Percentiles rank a stretch among this genome's conserved stretches.
phyloP scores from a whole-genome alignment of 2,113 vertebrate genomes.

The Sphyrna mokarran region DNA sequence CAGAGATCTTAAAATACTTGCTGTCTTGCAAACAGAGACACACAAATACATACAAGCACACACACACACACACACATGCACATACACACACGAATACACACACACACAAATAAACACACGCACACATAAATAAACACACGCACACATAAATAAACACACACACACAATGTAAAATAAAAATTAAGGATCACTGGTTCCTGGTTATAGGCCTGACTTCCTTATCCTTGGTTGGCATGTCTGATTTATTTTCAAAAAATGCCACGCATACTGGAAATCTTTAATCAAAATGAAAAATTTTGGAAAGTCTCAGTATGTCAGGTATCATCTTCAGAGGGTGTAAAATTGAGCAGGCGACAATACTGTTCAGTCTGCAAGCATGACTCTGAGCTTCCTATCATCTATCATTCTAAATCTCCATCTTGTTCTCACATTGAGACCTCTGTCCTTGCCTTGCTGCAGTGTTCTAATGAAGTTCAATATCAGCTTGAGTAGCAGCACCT shows the following conservation, averaged over 20 bases:
- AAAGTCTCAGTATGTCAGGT: not conserved
- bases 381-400: not conserved
- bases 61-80: not conserved
- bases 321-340: not conserved
- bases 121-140: too few species aligned
- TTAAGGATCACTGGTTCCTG: not conserved
- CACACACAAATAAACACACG: too few species aligned
- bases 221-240: not conserved
- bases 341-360: not conserved
- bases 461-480: not conserved
- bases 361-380: not conserved
- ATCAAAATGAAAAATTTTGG: not conserved
- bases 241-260: not conserved
- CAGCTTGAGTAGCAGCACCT: not conserved
- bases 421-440: not conserved
- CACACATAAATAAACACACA: not conserved
- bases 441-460: not conserved
- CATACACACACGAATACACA: too few species aligned
- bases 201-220: not conserved
- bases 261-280: not conserved
- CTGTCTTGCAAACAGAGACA: not conserved
- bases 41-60: too few species aligned
- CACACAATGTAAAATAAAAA: not conserved
- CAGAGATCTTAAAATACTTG: not conserved
- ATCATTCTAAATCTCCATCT: not conserved